Evolutionary conservation across 2,888 invertebrate species (phyloP), one percentile per base, ranked within the genome.

Genomic region (Parnassius mnemosyne): DNA sequence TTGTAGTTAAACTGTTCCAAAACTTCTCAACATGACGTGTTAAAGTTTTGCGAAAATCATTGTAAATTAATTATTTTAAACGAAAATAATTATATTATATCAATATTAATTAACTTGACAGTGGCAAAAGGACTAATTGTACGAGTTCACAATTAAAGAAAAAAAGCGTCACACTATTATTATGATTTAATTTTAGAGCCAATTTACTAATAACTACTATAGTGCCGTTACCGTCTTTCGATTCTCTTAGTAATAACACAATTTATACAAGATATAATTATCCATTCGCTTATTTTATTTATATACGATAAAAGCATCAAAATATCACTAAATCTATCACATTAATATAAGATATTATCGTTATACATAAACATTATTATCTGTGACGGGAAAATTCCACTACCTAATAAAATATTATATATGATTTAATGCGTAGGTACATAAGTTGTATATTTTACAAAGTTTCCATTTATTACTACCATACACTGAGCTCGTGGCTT

Each of bases 401-500:
- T 75, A 75, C 67, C 56, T 70, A 70, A 3, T 71, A 72, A 71
- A 66, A 66, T 67, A 66, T 60, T 67, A 66, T 60, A 65, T 61
- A 43, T 34, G 41, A 50, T 50, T 44, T 57, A 68, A 61, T 13
- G 60, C 52, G 56, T 59, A 62, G 53, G 20, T 20, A 59, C 68
- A 73, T 34, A 49, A 13, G 65, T 62, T 63, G 61, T 67, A 69
- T 80, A 81, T 78, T 71, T 78, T 85, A 87, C 83, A 85, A 75
- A 79, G 62, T 75, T 65, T 60, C 64, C 51, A 64, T 73, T 88
- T 89, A 89, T 89, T 89, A 89, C 89, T 89, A 85, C 65, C 70
- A 86, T 89, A 89, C 89, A 89, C 88, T 79, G 59, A 78, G 81
- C 86, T 77, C 76, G 53, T 69, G 71, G 84, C 83, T 77, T 73